A percentile compares a stretch with the other conserved stretches of the same genome.
phyloP scores from a whole-genome alignment of 2,888 invertebrate species.

The Aquatica leii region DNA sequence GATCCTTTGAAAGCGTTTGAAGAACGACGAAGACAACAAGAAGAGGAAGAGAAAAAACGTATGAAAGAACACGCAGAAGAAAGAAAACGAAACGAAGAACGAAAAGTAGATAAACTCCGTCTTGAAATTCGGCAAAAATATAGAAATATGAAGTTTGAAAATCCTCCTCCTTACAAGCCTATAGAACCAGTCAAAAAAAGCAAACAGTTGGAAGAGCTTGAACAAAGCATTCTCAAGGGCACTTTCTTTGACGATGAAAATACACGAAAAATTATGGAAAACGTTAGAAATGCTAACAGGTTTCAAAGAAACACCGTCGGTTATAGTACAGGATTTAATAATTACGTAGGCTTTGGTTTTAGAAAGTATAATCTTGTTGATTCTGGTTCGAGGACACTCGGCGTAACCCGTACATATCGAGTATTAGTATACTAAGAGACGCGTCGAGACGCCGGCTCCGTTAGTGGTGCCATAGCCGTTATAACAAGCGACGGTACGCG shows the following conservation, averaged over 20 bases:
- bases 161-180: constrained; percentile 54
- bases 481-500: background rate
- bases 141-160: constrained; percentile 53
- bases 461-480: constrained; percentile 27
- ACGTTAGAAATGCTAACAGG: constrained; percentile 45
- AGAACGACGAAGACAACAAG: constrained; percentile 44
- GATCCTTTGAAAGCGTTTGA: constrained; percentile 50
- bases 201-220: constrained; percentile 54
- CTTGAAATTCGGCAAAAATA: constrained; percentile 55
- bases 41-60: constrained; percentile 56
- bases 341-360: constrained; percentile 27
- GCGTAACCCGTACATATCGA: constrained; percentile 28
- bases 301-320: background rate
- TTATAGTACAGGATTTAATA: constrained; percentile 19
- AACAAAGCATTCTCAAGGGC: constrained; percentile 55
- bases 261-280: constrained; percentile 56
- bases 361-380: constrained; percentile 27
- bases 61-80: constrained; percentile 53
- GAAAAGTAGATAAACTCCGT: constrained; percentile 53
- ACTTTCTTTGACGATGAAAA: constrained; percentile 58
- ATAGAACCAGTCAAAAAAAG: constrained; percentile 57
- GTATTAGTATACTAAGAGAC: constrained; percentile 24
- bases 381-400: constrained; percentile 28
- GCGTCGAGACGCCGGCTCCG: constrained; percentile 32
- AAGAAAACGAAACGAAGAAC: constrained; percentile 54